Conservation (phyloP, 2,113 vertebrate species). For the Lamprologus lemairii region DNA sequence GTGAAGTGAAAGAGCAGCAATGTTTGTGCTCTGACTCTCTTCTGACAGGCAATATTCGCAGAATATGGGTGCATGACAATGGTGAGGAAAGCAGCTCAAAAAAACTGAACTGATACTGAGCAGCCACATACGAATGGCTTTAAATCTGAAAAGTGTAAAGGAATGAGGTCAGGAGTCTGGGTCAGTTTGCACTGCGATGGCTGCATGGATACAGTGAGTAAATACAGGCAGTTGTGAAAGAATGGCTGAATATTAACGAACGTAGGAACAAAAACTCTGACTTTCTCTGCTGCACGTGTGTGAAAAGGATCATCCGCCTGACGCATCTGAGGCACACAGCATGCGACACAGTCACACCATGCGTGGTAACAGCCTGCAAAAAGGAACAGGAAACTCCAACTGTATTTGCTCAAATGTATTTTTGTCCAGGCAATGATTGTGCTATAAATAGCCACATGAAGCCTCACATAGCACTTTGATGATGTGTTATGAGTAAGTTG, state of each 20-base stretch:
- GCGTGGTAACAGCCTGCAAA: neutral
- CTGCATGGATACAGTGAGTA: neutral
- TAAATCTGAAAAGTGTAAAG: neutral
- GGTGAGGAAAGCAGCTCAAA: neutral
- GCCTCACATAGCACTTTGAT: slow-evolving; percentile 18
- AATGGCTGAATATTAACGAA: neutral
- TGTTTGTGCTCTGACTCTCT: neutral
- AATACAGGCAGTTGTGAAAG: neutral
- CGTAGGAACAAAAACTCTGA: neutral
- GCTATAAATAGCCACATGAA: slow-evolving; percentile 35
- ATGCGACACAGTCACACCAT: neutral
- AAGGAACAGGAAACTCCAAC: slow-evolving; percentile 50
- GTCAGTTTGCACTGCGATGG: neutral
- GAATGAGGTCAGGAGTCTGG: neutral
- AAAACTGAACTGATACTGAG: neutral
- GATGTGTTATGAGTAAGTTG: slow-evolving; percentile 9
- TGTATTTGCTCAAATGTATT: slow-evolving; percentile 38
- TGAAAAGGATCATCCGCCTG: neutral
- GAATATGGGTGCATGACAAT: neutral
- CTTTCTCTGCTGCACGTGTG: neutral
- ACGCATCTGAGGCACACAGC: neutral
- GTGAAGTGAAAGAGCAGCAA: neutral
- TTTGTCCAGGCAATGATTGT: slow-evolving; percentile 20
- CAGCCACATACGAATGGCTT: neutral
- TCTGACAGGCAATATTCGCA: neutral